phyloP scores from a whole-genome alignment of 92 coral and sea anemone species.

The Phenganax stokvisi region DNA sequence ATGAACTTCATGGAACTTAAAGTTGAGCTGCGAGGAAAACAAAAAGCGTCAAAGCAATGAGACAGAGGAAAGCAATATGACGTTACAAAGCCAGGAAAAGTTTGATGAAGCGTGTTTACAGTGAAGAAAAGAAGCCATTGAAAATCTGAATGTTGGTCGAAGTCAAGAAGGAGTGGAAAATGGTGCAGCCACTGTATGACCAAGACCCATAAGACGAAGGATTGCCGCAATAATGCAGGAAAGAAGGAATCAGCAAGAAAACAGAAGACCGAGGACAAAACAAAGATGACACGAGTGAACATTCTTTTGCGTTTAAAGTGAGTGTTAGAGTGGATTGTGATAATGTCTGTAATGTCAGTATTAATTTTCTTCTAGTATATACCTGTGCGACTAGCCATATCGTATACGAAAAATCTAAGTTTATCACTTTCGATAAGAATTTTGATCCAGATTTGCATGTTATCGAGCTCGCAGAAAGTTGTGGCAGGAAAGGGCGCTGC shows the following conservation, averaged over 20 bases:
- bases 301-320: neutral
- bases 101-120: neutral
- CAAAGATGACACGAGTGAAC: neutral
- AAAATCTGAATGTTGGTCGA: conserved; percentile 3
- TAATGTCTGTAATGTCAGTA: neutral
- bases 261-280: conserved; percentile 2
- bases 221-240: neutral
- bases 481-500: conserved; percentile 23
- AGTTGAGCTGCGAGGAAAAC: conserved; percentile 17
- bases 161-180: neutral
- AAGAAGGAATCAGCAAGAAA: conserved; percentile 5
- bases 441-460: conserved; percentile 16
- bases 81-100: neutral
- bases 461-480: conserved; percentile 36
- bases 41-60: conserved; percentile 26
- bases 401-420: conserved; percentile 25
- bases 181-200: neutral
- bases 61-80: neutral
- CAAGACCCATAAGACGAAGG: conserved; percentile 21
- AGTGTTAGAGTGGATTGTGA: neutral
- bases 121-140: neutral
- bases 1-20: conserved; percentile 28
- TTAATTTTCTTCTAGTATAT: conserved; percentile 14
- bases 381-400: conserved; percentile 35
- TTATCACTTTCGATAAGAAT: conserved; percentile 23